These are phyloP conservation scores for Lepidocyrtoides sp. DNA, from an alignment of 2,888 invertebrate species.

Conservation along the genomic window DNA sequence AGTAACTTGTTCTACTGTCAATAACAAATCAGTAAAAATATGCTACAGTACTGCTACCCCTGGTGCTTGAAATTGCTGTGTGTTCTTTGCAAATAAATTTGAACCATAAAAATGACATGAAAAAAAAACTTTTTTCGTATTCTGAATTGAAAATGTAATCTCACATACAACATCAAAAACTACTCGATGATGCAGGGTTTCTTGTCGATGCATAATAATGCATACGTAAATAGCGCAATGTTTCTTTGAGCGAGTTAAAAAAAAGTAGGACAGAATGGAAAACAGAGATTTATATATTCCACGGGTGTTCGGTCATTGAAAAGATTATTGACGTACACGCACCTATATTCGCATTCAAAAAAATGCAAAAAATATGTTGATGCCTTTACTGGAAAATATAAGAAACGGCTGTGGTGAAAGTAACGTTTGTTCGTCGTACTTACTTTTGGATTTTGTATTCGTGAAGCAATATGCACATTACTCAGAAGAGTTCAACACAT, in stretches of 20 bases:
- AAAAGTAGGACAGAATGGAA: neutral
- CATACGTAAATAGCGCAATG: too few relatives aligned
- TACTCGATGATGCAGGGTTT: constrained; percentile 16
- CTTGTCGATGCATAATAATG: neutral
- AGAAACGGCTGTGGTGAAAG: too few relatives aligned
- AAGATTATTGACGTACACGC: too few relatives aligned
- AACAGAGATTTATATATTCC: too few relatives aligned
- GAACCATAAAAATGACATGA: neutral
- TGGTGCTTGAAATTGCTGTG: neutral
- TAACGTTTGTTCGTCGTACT: neutral
- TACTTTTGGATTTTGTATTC: neutral
- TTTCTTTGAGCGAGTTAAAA: neutral
- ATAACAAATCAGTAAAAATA: constrained; percentile 51
- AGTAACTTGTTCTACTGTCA: constrained; percentile 8
- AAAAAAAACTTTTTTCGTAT: constrained; percentile 13
- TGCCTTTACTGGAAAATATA: neutral
- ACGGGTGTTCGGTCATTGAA: too few relatives aligned
- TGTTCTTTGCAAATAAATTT: constrained; percentile 36
- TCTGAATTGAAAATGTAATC: constrained; percentile 57
- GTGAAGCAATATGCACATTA: neutral
- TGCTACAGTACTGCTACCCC: neutral
- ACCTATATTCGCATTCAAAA: neutral
- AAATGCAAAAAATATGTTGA: neutral
- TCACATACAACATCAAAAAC: neutral
- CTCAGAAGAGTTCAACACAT: too few relatives aligned